Evolutionary conservation across 2,113 vertebrate genomes (phyloP).

Genomic region (Callorhinus ursinus): DNA sequence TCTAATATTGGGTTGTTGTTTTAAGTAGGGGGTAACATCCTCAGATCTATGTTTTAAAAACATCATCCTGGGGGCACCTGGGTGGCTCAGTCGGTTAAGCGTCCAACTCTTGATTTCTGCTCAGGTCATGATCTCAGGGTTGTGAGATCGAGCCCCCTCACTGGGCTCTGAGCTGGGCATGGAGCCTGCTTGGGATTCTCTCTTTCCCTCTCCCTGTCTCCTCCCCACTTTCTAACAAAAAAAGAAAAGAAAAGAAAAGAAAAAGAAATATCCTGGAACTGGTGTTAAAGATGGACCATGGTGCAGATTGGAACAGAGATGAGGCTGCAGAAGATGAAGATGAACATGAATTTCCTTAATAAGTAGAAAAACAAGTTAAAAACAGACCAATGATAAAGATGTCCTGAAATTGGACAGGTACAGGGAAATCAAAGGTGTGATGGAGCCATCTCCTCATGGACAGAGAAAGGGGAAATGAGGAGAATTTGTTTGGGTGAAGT

Average conservation of each 20-base stretch:
- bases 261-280: slow-evolving; percentile 9
- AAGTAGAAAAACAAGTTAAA: background rate
- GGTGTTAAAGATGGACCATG: background rate
- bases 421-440: background rate
- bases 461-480: background rate
- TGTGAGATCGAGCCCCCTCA: background rate
- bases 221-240: background rate
- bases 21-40: background rate
- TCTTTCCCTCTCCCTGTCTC: background rate
- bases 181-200: background rate
- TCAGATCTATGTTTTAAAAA: background rate
- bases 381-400: background rate
- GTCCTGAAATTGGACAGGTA: background rate
- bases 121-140: background rate
- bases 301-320: background rate
- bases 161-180: background rate
- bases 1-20: slow-evolving; percentile 7
- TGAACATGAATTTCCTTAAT: background rate
- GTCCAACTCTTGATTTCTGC: background rate
- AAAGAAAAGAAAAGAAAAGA: background rate
- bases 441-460: background rate
- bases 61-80: background rate
- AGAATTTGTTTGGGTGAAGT: background rate
- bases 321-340: background rate
- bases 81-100: background rate